Conservation (phyloP, 92 coral and sea anemone genomes). For the Virgularia gustaviana region DNA sequence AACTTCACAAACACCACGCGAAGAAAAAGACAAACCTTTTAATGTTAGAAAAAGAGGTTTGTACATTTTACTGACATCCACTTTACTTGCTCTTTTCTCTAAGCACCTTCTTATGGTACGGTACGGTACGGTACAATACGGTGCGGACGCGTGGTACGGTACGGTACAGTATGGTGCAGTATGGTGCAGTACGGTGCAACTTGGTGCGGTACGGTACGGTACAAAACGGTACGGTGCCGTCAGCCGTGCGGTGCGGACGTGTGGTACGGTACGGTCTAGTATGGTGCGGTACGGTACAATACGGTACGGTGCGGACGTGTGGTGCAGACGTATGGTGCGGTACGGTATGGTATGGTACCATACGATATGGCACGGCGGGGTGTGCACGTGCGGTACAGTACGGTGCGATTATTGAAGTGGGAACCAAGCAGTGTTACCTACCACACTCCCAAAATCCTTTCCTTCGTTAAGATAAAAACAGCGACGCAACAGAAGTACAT, state of each 20-base stretch:
- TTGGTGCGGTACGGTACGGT: background rate
- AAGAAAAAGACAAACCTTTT: conserved; percentile 85
- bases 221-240: background rate
- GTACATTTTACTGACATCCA: background rate
- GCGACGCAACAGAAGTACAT: conserved; percentile 91
- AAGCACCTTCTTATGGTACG: too few relatives aligned
- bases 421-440: background rate
- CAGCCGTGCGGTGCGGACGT: too few relatives aligned
- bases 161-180: background rate
- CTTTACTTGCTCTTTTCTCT: too few relatives aligned
- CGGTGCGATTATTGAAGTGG: background rate
- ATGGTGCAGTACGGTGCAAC: background rate
- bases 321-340: background rate
- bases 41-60: conserved; percentile 85
- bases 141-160: too few relatives aligned
- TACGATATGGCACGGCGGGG: background rate
- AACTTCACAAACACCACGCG: conserved; percentile 79
- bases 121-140: too few relatives aligned
- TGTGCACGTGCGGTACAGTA: background rate
- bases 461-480: conserved; percentile 80
- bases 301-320: background rate
- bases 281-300: background rate
- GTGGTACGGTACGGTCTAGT: background rate
- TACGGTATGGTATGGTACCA: background rate
- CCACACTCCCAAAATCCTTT: background rate